These are phyloP conservation scores for Herpetotheres cachinnans DNA, from an alignment of 2,113 vertebrate genomes.

Conservation along the genomic window DNA sequence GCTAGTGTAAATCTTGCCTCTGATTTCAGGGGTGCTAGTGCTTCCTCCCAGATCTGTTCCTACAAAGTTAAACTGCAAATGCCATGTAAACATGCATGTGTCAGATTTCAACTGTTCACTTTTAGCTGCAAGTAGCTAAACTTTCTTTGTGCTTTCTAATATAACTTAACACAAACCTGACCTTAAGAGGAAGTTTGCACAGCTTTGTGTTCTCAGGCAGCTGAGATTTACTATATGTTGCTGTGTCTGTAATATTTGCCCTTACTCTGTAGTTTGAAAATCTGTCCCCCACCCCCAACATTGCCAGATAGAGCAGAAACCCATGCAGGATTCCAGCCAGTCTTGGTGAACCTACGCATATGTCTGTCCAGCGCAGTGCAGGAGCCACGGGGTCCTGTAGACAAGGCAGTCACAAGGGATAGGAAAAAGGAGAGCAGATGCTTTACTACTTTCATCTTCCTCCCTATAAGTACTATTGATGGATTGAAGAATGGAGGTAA, in stretches of 20 bases:
- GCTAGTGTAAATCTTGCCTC: not conserved
- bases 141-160: conserved; percentile 47
- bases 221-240: conserved; percentile 45
- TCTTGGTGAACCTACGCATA: not conserved
- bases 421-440: not conserved
- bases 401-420: not conserved
- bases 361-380: not conserved
- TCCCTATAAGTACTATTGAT: not conserved
- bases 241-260: conserved; percentile 35
- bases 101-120: not conserved
- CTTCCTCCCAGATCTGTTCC: not conserved
- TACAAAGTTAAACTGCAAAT: not conserved
- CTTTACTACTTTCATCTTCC: not conserved
- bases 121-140: conserved; percentile 5
- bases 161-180: conserved; percentile 45
- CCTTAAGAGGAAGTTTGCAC: conserved; percentile 62
- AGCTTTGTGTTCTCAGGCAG: conserved; percentile 31
- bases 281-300: not conserved
- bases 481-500: not conserved
- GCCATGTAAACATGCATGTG: not conserved
- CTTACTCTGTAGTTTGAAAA: not conserved
- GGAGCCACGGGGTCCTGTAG: not conserved
- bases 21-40: not conserved
- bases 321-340: not conserved
- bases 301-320: not conserved